These are phyloP conservation scores for Arctocebus calabarensis DNA, from an alignment of 2,797 vertebrate genomes.

Conservation along the genomic window DNA sequence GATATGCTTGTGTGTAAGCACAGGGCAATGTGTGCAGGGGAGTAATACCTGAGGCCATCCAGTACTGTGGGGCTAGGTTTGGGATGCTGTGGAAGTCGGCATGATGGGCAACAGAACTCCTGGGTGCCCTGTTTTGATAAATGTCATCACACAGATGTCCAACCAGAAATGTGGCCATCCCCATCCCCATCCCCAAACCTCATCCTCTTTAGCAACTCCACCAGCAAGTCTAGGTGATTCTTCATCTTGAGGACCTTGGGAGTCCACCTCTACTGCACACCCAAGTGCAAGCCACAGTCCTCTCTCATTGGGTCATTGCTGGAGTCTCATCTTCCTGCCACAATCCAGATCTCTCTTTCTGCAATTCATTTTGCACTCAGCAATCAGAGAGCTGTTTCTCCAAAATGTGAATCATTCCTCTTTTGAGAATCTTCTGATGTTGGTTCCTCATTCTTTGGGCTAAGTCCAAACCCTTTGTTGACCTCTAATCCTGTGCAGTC, in stretches of 20 bases:
- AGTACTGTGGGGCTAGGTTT: background rate
- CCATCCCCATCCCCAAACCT: background rate
- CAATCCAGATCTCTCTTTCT: background rate
- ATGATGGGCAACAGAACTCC: background rate
- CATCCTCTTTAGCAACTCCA: background rate
- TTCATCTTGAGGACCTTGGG: background rate
- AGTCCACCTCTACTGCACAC: no score
- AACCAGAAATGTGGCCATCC: background rate
- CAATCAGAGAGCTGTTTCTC: background rate
- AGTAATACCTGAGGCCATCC: background rate
- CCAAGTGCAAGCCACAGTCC: rapidly evolving
- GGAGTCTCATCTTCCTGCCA: background rate
- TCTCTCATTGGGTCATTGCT: background rate
- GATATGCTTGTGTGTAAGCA: background rate
- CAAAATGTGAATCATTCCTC: background rate
- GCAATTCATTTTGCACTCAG: background rate
- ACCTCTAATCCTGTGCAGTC: background rate
- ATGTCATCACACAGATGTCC: background rate
- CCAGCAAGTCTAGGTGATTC: background rate
- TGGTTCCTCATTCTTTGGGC: background rate
- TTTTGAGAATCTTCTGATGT: background rate
- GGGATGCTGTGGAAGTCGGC: background rate
- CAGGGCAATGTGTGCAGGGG: no score
- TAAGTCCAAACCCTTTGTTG: background rate
- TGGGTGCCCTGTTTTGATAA: background rate